Percentiles rank a stretch among this genome's conserved stretches.
Evolutionary conservation across 1,140 invertebrate genomes (phyloP).

Genomic region (Plutomurus gul): DNA sequence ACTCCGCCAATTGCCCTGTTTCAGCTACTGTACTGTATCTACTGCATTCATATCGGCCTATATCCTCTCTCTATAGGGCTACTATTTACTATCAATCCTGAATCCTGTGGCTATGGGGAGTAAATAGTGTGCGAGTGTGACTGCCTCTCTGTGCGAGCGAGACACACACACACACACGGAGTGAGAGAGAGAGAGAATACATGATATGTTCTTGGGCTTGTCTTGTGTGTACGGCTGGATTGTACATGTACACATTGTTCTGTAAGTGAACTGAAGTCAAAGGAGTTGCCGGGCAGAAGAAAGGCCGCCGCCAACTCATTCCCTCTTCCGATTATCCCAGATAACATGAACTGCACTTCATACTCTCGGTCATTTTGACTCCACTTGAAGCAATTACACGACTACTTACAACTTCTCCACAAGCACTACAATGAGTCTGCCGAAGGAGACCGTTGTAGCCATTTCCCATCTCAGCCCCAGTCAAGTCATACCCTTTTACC

Average conservation of each 20-base stretch:
- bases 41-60: background rate
- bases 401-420: conserved; percentile 50
- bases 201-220: background rate
- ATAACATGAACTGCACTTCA: conserved; percentile 51
- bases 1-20: conserved; percentile 34
- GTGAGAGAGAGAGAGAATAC: background rate
- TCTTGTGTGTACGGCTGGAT: too few species aligned
- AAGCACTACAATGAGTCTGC: conserved; percentile 4
- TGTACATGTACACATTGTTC: too few species aligned
- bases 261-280: too few species aligned
- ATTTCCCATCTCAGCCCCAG: background rate
- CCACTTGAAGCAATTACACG: conserved; percentile 53
- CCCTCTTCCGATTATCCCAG: conserved; percentile 49
- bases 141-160: too few species aligned
- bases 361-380: conserved; percentile 47
- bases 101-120: too few species aligned
- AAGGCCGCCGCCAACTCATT: conserved; percentile 35
- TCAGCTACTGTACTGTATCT: background rate
- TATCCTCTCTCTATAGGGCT: background rate
- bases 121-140: too few species aligned
- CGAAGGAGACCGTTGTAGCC: background rate
- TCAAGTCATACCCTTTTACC: background rate
- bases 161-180: too few species aligned
- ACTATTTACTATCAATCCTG: background rate
- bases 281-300: background rate